Evolutionary conservation across 1,140 invertebrate species (phyloP), one percentile per base, ranked within the genome.

Genomic region (Luehdorfia chinensis): DNA sequence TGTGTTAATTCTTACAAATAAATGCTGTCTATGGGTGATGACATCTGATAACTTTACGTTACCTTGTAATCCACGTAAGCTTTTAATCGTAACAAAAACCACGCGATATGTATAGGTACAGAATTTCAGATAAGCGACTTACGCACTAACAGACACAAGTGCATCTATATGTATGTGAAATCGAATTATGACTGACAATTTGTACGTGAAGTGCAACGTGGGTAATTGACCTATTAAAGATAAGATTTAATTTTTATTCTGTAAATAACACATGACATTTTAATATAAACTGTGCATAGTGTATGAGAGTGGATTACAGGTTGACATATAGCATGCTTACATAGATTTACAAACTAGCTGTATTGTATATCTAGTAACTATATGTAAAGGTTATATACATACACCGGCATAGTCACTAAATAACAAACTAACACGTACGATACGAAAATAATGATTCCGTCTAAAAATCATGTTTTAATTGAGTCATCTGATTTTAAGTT

Each of bases 391-490:
- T 60, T 70, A 71, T 61, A 66, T 65, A 80, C 66, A 75, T 70
- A 81, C 60, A 68, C 61, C 62, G 51, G 48, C 50, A 58, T 81
- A 84, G 73, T 67, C 61, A 81, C 77, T 81, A 84, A 84, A 84
- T 81, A 84, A 84, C 80, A 81, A 81, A 75, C 70, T 66, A 73
- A 60, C 66, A 74, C 69, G 63, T 76, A 79, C 66, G 73, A 50
- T 65, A 64, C 41, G 41, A 62, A 58, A 62, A 59, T 50, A 43
- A 56, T 47, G 32, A 48, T 52, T 44, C 34, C 39, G 45, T 39
- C 7, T 45, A 49, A 46, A 54, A 58, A 31, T 41, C 50, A 37
- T 54, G 25, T 54, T 53, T 48, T 37, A 41, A 47, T 33, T 30
- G 30, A 47, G 30, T 34, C 36, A 32, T 19, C 28, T 36, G 47